These are phyloP conservation scores for Archaeoteleia sp. DNA, from an alignment of 2,888 invertebrate genomes.

Conservation along the genomic window DNA sequence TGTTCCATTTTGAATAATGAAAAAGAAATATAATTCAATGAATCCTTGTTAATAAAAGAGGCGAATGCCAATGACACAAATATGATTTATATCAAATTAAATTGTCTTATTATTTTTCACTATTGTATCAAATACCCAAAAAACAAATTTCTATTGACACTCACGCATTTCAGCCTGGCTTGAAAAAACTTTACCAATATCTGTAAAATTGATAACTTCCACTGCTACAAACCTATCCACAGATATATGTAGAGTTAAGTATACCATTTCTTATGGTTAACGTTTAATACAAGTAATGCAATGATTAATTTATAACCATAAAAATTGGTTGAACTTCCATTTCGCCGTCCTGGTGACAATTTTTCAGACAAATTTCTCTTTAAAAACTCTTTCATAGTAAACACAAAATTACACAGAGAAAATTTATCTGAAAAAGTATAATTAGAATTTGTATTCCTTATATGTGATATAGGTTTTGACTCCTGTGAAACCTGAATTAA, in stretches of 20 bases:
- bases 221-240: conserved; percentile 21
- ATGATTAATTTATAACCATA: background rate
- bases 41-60: no score
- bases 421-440: conserved; percentile 10
- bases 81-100: no score
- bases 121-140: conserved; percentile 8
- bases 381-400: background rate
- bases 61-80: no score
- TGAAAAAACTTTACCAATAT: conserved; percentile 17
- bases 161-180: conserved; percentile 25
- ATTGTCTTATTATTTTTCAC: no score
- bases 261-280: conserved; percentile 10
- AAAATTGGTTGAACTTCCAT: background rate
- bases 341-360: background rate
- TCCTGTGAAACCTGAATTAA: no score
- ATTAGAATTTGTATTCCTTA: conserved; percentile 8
- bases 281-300: background rate
- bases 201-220: conserved; percentile 20
- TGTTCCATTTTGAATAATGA: no score
- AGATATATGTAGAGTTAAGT: conserved; percentile 6
- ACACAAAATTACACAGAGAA: background rate
- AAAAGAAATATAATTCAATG: no score
- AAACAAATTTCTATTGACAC: conserved; percentile 10
- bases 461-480: conserved; percentile 1
- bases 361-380: conserved; percentile 1